Conservation (phyloP, 2,888 invertebrate genomes). For the Tiliacea aurago region DNA sequence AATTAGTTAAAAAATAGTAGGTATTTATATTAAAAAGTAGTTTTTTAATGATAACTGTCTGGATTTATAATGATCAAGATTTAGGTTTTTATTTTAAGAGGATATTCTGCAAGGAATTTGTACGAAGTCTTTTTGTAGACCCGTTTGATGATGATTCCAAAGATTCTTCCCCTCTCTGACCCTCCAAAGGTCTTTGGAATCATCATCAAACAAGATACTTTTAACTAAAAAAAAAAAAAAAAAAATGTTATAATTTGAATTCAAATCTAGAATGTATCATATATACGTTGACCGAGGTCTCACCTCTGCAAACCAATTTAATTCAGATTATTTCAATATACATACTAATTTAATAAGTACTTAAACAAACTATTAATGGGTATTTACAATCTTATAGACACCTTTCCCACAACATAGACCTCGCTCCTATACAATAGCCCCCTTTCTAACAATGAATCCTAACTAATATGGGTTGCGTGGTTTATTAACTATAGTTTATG, state of each 20-base stretch:
- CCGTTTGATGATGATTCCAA: background rate
- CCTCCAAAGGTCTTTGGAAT: background rate
- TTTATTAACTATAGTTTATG: constrained; percentile 16
- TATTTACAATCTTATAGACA: constrained; percentile 21
- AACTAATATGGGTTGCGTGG: constrained; percentile 37
- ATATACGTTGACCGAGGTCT: background rate
- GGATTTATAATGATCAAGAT: background rate
- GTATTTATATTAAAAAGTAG: background rate
- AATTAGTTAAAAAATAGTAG: background rate
- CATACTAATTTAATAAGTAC: too few relatives aligned
- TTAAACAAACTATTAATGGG: background rate
- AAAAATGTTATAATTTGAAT: background rate
- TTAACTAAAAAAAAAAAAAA: background rate
- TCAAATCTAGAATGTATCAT: background rate
- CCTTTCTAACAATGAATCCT: constrained; percentile 8
- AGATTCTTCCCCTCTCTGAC: background rate
- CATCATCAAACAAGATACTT: background rate
- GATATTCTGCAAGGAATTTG: background rate
- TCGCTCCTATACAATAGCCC: constrained; percentile 24
- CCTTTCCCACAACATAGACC: constrained; percentile 34
- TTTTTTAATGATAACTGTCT: too few relatives aligned
- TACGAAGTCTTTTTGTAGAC: background rate
- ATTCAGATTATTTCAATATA: background rate
- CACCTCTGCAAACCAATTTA: background rate
- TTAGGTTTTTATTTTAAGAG: background rate